Percentiles rank a stretch among this genome's conserved stretches.
Conservation (phyloP, 2,113 vertebrate species). For the Empidonax traillii region DNA sequence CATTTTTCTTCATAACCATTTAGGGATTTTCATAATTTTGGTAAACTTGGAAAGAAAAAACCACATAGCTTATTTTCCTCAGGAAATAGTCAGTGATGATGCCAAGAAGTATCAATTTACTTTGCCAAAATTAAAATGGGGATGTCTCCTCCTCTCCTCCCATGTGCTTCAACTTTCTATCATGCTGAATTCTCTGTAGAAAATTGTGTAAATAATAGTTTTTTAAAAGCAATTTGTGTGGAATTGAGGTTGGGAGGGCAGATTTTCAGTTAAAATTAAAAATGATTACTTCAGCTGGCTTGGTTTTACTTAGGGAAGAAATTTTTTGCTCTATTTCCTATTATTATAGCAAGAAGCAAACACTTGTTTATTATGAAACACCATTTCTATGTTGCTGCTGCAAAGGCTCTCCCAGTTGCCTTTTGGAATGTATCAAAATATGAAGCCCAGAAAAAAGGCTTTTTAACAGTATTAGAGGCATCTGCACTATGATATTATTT, state of each 20-base stretch:
- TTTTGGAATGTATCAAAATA: background rate
- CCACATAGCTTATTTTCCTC: background rate
- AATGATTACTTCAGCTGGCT: background rate
- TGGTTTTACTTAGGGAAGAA: background rate
- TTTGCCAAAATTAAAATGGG: background rate
- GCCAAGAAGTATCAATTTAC: background rate
- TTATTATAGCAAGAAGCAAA: background rate
- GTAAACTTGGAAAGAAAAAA: background rate
- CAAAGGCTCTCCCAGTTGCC: background rate
- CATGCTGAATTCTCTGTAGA: background rate
- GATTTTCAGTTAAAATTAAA: background rate
- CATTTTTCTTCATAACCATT: background rate
- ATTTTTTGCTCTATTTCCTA: background rate
- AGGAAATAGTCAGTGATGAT: background rate
- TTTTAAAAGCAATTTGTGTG: background rate
- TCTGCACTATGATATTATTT: background rate
- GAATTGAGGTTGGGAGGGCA: background rate
- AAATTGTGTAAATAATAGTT: background rate
- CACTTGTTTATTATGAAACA: background rate
- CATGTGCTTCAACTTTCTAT: background rate
- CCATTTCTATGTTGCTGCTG: background rate
- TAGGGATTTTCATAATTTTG: background rate
- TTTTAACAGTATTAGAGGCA: background rate
- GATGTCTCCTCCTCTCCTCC: background rate
- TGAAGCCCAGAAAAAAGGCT: background rate